These are phyloP conservation scores for Himalopsyche tibetana DNA, from an alignment of 2,888 invertebrate genomes.

Conservation along the genomic window DNA sequence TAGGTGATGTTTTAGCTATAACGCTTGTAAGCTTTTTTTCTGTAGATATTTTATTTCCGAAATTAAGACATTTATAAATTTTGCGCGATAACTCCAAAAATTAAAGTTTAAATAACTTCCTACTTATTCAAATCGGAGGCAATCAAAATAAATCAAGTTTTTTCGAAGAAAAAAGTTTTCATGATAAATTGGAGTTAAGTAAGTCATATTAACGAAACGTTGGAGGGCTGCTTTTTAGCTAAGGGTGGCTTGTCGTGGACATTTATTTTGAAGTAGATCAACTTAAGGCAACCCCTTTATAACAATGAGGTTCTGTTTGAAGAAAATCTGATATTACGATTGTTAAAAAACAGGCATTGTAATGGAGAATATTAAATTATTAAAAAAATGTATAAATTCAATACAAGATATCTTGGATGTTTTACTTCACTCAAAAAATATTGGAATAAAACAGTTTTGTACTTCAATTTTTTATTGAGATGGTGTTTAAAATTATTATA, in stretches of 20 bases:
- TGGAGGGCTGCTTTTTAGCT: not conserved
- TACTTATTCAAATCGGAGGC: not conserved
- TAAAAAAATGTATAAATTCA: too few species aligned
- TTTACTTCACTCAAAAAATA: too few species aligned
- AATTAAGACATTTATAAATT: not conserved
- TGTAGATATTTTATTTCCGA: too few species aligned
- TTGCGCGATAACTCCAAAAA: not conserved
- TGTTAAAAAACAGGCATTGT: too few species aligned
- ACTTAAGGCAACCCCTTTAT: not conserved
- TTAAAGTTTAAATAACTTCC: not conserved
- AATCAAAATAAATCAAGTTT: slow-evolving; percentile 11
- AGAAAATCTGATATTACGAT: not conserved
- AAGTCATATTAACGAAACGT: not conserved
- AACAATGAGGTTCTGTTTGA: not conserved
- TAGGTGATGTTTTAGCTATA: too few species aligned
- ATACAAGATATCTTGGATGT: too few species aligned
- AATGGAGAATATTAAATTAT: too few species aligned
- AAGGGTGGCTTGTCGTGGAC: not conserved
- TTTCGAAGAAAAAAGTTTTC: not conserved
- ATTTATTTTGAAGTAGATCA: not conserved
- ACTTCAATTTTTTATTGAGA: too few species aligned
- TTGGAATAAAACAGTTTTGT: too few species aligned
- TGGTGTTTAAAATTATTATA: too few species aligned
- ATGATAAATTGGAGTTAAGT: not conserved
- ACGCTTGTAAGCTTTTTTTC: too few species aligned